Conservation (phyloP, 2,113 vertebrate species). For the Murina feae region DNA sequence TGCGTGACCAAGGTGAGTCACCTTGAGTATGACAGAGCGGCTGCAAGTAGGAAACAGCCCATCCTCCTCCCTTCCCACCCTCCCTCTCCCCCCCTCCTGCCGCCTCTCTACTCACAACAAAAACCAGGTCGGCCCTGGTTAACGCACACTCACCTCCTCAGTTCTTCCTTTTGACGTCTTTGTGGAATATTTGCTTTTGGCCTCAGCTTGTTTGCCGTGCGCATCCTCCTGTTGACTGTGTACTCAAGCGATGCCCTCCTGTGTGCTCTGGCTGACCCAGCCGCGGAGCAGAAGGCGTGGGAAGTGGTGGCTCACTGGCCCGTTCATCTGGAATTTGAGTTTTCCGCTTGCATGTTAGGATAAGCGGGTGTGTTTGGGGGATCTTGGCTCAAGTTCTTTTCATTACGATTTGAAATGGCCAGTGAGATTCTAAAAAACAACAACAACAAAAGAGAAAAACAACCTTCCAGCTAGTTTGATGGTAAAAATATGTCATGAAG, state of each 20-base stretch:
- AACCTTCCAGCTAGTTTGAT: neutral
- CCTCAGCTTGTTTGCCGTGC: neutral
- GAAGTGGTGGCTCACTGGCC: neutral
- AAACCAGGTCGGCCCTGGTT: neutral
- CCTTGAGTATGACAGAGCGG: neutral
- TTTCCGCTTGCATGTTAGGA: neutral
- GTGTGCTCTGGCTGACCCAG: neutral
- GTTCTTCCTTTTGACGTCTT: neutral
- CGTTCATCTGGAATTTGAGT: neutral
- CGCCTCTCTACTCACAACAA: too few species aligned
- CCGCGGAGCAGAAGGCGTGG: neutral
- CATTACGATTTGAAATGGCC: neutral
- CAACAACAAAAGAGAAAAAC: neutral
- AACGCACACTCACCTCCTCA: neutral
- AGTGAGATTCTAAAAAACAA: neutral
- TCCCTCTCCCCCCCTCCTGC: fast-evolving
- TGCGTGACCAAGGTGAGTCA: neutral
- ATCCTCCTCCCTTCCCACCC: too few species aligned
- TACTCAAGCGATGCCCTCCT: neutral
- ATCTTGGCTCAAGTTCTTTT: neutral
- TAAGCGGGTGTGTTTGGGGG: neutral
- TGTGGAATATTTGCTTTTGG: neutral
- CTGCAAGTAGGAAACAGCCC: neutral
- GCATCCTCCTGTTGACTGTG: neutral
- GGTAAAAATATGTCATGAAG: neutral